Conservation (phyloP, 1,140 invertebrate species). For the Sinella curviseta region DNA sequence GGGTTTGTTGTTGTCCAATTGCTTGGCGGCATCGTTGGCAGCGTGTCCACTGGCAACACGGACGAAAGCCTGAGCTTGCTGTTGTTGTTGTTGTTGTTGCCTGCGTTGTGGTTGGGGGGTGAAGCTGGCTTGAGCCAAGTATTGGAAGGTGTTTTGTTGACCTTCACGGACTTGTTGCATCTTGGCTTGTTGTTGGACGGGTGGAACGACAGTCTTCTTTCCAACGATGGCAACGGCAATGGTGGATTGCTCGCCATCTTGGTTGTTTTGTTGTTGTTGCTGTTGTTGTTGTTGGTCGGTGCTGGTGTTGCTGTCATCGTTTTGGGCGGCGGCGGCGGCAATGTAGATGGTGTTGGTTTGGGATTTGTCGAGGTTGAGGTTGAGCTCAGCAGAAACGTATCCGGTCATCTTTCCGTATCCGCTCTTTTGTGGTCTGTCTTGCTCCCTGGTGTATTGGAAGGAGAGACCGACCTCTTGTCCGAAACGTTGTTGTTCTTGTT, state of each 20-base stretch:
- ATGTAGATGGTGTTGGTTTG: constrained; percentile 43
- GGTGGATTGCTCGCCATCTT: background rate
- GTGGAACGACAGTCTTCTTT: constrained; percentile 6
- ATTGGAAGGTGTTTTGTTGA: constrained; percentile 19
- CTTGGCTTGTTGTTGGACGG: constrained; percentile 8
- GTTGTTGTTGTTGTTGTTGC: background rate
- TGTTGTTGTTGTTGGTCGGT: constrained; percentile 20
- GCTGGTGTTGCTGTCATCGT: background rate
- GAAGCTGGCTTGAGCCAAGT: background rate
- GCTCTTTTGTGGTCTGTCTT: constrained; percentile 35
- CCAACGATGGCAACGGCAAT: background rate
- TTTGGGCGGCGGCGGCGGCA: constrained; percentile 17
- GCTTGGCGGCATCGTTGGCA: background rate
- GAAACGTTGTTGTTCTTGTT: constrained; percentile 15
- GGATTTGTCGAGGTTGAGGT: constrained; percentile 41
- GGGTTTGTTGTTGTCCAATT: background rate
- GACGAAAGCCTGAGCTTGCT: background rate
- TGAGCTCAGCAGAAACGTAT: constrained; percentile 22
- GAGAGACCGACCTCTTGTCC: constrained; percentile 37
- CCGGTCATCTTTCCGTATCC: constrained; percentile 26
- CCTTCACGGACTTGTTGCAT: background rate
- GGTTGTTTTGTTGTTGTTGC: background rate
- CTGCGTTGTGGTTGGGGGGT: background rate
- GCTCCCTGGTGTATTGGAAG: constrained; percentile 27
- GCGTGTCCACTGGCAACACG: constrained; percentile 2